Evolutionary conservation across 2,888 invertebrate genomes (phyloP), one percentile per base, ranked within the genome.

Genomic region (Cosmia pyralina): DNA sequence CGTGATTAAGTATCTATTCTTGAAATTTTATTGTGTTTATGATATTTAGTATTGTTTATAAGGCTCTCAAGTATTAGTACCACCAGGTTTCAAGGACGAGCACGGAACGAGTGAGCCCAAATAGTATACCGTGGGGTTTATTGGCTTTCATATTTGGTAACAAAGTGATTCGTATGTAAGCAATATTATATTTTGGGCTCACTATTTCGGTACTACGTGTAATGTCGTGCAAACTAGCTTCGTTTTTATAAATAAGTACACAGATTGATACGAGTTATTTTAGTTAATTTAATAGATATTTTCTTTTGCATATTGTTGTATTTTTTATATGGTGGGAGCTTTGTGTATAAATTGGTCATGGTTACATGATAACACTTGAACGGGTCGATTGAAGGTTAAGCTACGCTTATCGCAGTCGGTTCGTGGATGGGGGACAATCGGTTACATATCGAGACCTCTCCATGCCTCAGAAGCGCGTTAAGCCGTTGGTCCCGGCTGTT

Each of bases 1-100:
- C 89, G 89, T 89, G 89, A 82, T 85, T 86, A 81, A 73, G 76
- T 80, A 71, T 65, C 59, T 38, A 77, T 83, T 69, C 87, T 84
- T 79, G 68, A 79, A 85, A 82, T 85, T 84, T 83, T 77, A 80
- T 80, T 76, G 85, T 81, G 81, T 79, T 83, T 84, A 84, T 85
- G 82, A 83, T 75, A 83, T 74, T 84, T 77, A 64, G 81, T 75
- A 75, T 75, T 73, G 83, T 83, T 82, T 75, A 73, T 80, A 80
- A 86, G 76, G 69, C 71, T 75, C 62, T 79, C 62, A 53, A 69
- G 59, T 38, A 58, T 64, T 63, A 65, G 59, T 38, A 55, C 66
- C 67, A 65, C 46, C 58, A 74, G 76, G 52, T 57, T 64, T 77
- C 86, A 87, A 85, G 87, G 85, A 60, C 84, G 69, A 58, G 60